Percentiles rank a stretch among this genome's conserved stretches.
These are phyloP conservation scores for Apis laboriosa DNA, from an alignment of 1,140 invertebrate genomes.

Conservation along the genomic window DNA sequence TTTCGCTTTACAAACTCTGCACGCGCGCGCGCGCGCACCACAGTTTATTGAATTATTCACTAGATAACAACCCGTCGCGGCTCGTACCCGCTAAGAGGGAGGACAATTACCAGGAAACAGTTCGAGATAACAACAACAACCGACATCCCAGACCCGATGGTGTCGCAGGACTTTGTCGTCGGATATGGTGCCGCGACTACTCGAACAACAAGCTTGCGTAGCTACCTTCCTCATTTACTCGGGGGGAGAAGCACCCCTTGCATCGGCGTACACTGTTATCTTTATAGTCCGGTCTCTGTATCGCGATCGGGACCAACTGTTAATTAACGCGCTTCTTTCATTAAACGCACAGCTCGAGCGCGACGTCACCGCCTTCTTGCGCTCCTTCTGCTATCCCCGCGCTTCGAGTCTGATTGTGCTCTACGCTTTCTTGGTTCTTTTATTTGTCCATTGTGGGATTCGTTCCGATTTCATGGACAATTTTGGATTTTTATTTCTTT, in stretches of 20 bases:
- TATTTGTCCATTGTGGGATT: no score
- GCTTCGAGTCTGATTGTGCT: neutral
- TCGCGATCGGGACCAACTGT: conserved; percentile 60
- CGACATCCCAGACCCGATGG: conserved; percentile 57
- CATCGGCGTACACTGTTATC: conserved; percentile 56
- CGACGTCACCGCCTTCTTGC: neutral
- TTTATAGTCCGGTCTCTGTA: conserved; percentile 62
- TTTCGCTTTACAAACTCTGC: conserved; percentile 64
- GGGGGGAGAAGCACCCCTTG: conserved; percentile 23
- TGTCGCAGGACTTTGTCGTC: conserved; percentile 58
- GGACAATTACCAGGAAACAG: conserved; percentile 74
- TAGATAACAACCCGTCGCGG: conserved; percentile 66
- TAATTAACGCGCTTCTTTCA: conserved; percentile 66
- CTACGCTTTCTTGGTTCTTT: neutral
- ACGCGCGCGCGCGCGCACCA: neutral
- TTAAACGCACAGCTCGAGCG: conserved; percentile 12
- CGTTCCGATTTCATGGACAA: neutral
- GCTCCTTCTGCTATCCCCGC: no score
- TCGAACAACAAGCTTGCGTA: conserved; percentile 48
- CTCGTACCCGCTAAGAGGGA: conserved; percentile 59
- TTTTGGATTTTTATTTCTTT: no score
- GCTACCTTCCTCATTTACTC: conserved; percentile 42
- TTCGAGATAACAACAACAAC: conserved; percentile 71
- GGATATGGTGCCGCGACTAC: conserved; percentile 57
- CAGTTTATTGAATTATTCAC: conserved; percentile 74